These are phyloP conservation scores for Lasius fuliginosus DNA, from an alignment of 2,888 invertebrate species.

Conservation along the genomic window DNA sequence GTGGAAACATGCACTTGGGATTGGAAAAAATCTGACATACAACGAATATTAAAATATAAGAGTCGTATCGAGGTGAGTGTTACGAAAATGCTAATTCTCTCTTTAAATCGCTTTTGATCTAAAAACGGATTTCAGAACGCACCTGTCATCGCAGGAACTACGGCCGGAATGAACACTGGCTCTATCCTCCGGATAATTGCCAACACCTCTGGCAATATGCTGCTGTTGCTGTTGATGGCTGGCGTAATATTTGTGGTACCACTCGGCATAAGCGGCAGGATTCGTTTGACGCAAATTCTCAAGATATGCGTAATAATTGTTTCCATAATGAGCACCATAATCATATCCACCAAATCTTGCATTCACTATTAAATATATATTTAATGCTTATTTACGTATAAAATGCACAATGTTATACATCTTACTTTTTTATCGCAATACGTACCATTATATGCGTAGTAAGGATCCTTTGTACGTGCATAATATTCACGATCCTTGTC, in stretches of 20 bases:
- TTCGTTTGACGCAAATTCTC: conserved; percentile 92
- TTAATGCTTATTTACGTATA: neutral
- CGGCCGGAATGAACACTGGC: conserved; percentile 94
- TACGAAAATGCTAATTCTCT: conserved; percentile 26
- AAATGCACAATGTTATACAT: neutral
- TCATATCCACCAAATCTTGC: conserved; percentile 82
- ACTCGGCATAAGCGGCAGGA: conserved; percentile 93
- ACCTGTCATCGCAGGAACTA: conserved; percentile 93
- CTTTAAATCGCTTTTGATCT: conserved; percentile 26
- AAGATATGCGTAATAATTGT: conserved; percentile 90
- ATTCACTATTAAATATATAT: conserved; percentile 19
- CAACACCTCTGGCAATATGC: conserved; percentile 76
- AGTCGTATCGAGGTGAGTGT: conserved; percentile 28
- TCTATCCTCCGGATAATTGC: conserved; percentile 89
- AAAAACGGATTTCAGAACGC: conserved; percentile 74
- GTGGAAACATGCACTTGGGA: conserved; percentile 82
- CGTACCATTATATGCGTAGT: conserved; percentile 82
- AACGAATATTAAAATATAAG: conserved; percentile 69
- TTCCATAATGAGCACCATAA: conserved; percentile 81
- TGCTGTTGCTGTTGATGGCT: conserved; percentile 81
- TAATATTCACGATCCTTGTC: conserved; percentile 84
- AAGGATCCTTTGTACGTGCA: conserved; percentile 81
- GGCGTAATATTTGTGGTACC: conserved; percentile 92
- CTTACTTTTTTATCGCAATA: neutral
- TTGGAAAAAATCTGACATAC: conserved; percentile 81